phyloP scores from a whole-genome alignment of 2,797 vertebrate species.

The Ataeniobius toweri region DNA sequence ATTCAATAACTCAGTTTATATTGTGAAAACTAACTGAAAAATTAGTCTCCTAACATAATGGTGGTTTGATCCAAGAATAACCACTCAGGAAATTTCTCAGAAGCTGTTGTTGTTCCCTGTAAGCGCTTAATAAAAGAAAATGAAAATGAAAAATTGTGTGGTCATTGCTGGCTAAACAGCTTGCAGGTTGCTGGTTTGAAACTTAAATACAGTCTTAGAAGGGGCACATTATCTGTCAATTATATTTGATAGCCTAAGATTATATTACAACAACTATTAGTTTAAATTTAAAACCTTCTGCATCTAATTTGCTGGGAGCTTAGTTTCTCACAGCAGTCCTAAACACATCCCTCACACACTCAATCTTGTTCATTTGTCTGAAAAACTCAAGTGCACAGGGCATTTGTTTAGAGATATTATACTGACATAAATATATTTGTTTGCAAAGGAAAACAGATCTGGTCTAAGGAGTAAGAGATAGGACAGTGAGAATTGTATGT shows the following conservation, averaged over 20 bases:
- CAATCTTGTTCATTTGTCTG: too few relatives aligned
- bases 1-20: neutral
- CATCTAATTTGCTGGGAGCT: too few relatives aligned
- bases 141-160: neutral
- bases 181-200: neutral
- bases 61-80: neutral
- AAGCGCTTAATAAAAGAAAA: neutral
- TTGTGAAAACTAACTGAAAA: slow-evolving; percentile 1
- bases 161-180: neutral
- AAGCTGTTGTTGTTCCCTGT: neutral
- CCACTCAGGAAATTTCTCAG: neutral
- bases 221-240: neutral
- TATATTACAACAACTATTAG: neutral
- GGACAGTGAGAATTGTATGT: too few relatives aligned
- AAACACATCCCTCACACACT: too few relatives aligned
- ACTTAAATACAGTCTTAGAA: neutral
- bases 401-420: too few relatives aligned
- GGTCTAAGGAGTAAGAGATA: too few relatives aligned
- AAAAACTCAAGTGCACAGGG: too few relatives aligned
- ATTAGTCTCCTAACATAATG: neutral
- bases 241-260: neutral
- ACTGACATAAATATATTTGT: too few relatives aligned
- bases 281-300: neutral
- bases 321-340: too few relatives aligned
- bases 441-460: too few relatives aligned